Evolutionary conservation across 35 echinoderm and acorn worm species (phyloP).

Genomic region (Ophioderma brevispina): DNA sequence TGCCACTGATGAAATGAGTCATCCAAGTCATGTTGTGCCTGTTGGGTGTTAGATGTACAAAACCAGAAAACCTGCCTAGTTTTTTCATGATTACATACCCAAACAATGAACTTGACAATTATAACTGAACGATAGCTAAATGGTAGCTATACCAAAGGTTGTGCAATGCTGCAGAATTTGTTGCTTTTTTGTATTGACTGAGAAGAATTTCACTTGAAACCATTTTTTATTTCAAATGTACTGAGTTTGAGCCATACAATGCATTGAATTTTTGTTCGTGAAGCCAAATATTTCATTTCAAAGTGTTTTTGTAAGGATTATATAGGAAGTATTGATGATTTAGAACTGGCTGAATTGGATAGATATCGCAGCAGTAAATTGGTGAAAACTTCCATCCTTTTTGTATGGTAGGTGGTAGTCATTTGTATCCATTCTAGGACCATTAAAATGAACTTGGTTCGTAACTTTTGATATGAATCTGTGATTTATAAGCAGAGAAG

Average conservation of each 20-base stretch:
- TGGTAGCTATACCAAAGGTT: not conserved
- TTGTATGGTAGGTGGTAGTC: no score
- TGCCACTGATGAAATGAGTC: not conserved
- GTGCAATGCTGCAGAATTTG: slow-evolving; percentile 6
- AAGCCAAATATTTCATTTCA: no score
- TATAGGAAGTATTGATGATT: no score
- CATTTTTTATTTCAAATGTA: not conserved
- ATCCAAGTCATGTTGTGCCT: not conserved
- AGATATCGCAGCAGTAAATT: no score
- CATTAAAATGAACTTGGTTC: no score
- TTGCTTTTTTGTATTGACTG: not conserved
- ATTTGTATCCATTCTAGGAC: no score
- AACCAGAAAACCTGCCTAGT: not conserved
- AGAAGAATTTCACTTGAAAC: not conserved
- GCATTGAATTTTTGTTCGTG: no score
- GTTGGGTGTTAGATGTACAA: not conserved
- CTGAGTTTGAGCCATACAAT: not conserved
- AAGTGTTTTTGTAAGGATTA: no score
- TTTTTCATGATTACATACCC: not conserved
- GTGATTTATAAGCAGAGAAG: no score
- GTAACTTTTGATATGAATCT: no score
- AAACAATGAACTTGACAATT: not conserved
- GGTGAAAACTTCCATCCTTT: no score
- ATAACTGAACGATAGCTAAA: not conserved
- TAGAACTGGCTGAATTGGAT: no score